phyloP scores from a whole-genome alignment of 2,888 invertebrate species.

The Ecdyonurus torrentis region DNA sequence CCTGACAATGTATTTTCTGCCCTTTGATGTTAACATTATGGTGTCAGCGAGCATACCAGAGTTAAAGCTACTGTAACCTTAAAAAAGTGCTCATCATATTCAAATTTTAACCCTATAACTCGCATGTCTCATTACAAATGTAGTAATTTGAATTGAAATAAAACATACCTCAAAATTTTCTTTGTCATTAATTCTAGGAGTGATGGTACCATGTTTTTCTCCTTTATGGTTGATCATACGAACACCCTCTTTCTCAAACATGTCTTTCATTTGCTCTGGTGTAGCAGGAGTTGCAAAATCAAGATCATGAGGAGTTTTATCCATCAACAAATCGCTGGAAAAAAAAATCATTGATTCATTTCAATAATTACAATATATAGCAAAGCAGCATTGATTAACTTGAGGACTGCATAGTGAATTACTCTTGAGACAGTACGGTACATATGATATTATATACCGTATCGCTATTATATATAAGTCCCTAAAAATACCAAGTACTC shows the following conservation, averaged over 20 bases:
- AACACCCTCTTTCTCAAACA: constrained; percentile 69
- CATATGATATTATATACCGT: too few relatives aligned
- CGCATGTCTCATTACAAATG: neutral
- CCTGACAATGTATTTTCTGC: too few relatives aligned
- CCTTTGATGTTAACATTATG: too few relatives aligned
- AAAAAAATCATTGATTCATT: too few relatives aligned
- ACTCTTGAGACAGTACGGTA: too few relatives aligned
- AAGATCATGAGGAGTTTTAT: constrained; percentile 67
- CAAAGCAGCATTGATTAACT: too few relatives aligned
- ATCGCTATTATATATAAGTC: too few relatives aligned
- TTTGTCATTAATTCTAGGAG: constrained; percentile 83
- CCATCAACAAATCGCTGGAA: constrained; percentile 59
- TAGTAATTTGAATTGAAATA: neutral
- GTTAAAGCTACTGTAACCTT: constrained; percentile 2
- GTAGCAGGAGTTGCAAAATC: constrained; percentile 98
- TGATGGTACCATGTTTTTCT: constrained; percentile 92
- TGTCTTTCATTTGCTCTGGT: constrained; percentile 85
- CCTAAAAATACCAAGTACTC: too few relatives aligned
- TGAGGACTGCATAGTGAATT: too few relatives aligned
- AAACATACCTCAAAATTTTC: constrained; percentile 69
- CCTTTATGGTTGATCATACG: constrained; percentile 86
- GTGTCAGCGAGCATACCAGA: neutral
- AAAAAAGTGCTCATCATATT: too few relatives aligned
- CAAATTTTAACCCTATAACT: neutral
- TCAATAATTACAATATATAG: too few relatives aligned